These are phyloP conservation scores for Philopotamus ludificatus DNA, from an alignment of 1,140 invertebrate genomes.

Conservation along the genomic window DNA sequence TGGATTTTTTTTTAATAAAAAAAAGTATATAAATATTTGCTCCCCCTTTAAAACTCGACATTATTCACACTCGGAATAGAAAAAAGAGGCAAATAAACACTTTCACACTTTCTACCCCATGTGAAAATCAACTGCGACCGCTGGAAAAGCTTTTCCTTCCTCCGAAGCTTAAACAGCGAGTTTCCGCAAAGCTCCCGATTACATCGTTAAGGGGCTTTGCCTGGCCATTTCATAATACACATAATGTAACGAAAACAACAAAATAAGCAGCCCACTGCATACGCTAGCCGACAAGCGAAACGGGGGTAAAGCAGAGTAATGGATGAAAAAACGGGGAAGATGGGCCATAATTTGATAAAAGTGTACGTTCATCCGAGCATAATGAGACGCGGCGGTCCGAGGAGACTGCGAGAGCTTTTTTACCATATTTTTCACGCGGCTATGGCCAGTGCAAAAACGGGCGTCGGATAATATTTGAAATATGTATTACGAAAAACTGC, in stretches of 20 bases:
- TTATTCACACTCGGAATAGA: too few relatives aligned
- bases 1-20: too few relatives aligned
- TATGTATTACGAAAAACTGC: too few relatives aligned
- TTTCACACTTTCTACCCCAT: neutral
- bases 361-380: slow-evolving; percentile 36
- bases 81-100: slow-evolving; percentile 1
- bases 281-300: too few relatives aligned
- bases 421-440: neutral
- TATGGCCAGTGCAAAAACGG: neutral
- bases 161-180: slow-evolving; percentile 22
- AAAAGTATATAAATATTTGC: too few relatives aligned
- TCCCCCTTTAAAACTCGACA: too few relatives aligned
- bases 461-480: too few relatives aligned
- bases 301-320: slow-evolving; percentile 7
- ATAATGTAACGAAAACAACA: slow-evolving; percentile 36
- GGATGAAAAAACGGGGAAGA: slow-evolving; percentile 36
- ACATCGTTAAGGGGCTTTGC: slow-evolving; percentile 34
- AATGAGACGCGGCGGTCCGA: slow-evolving; percentile 24
- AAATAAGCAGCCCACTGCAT: slow-evolving; percentile 26
- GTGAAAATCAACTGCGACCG: neutral
- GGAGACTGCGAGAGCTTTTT: slow-evolving; percentile 23
- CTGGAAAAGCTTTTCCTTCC: slow-evolving; percentile 26
- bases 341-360: slow-evolving; percentile 41
- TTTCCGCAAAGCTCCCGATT: slow-evolving; percentile 35
- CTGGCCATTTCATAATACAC: slow-evolving; percentile 35